Evolutionary conservation across 2,113 vertebrate species (phyloP), one percentile per base, ranked within the genome.

Genomic region (human (Homo sapiens)): DNA sequence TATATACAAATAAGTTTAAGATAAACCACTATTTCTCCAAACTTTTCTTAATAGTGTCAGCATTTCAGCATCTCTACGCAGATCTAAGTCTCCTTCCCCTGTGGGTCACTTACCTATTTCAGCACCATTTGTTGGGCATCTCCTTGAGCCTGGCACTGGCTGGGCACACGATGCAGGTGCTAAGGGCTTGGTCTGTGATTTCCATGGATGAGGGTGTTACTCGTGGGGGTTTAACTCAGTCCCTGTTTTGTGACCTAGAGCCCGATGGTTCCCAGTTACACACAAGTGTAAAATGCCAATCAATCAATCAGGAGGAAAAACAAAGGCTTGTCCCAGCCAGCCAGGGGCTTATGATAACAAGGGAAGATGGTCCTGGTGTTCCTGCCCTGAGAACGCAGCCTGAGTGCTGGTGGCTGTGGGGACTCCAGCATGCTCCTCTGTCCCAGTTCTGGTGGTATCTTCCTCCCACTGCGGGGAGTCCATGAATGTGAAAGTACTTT

Each of bases 341-440:
- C 59, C 57, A 85, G 40, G 59, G 30, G 61, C 32, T 50, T n/a
- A 1, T 45, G 45, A 45, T 7, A 18, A 16, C n/a, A 13, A 13
- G 1, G 17, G 12, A 50, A 9, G n/a, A 73, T 1, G 22, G 25
- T 32, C 12, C 13, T 43, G 52, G 43, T 0, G 0, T 0, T 27
- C 25, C 90, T 23, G 32, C 30, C 25, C 20, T 1, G 79, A 78
- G 90, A 3, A 55, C 16, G 79, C 7, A 55, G 66, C 22, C 40
- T 43, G 68, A 1, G 27, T 70, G 35, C 22, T 6, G 43, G 22
- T 11, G 35, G 30, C 43, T 12, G 25, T 48, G 45, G 68, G 59
- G 57, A 0, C 23, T 11, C 23, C 50, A 18, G 6, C 27, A 8
- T 4, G 48, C 23, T 8, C 22, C 55, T 30, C 2, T 0, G 11